These are phyloP conservation scores for Rhinopomastus cyanomelas DNA, from an alignment of 2,113 vertebrate species.

Conservation along the genomic window DNA sequence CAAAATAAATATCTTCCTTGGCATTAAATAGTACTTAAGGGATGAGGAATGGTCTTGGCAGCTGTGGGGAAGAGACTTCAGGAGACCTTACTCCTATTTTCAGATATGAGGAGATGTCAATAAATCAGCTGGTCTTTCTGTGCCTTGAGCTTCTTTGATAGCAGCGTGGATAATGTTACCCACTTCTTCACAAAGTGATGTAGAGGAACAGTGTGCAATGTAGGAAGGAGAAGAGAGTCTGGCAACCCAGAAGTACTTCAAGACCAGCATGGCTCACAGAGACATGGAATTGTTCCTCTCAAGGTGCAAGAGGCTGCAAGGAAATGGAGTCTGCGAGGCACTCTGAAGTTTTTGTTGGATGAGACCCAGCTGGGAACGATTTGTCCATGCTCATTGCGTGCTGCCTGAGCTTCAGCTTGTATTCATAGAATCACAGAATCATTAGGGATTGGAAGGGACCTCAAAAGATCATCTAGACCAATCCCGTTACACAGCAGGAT, in stretches of 20 bases:
- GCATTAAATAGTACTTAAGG: neutral
- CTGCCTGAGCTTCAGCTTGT: neutral
- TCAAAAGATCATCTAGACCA: too few species aligned
- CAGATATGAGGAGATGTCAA: neutral
- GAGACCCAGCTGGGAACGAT: neutral
- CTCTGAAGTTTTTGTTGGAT: neutral
- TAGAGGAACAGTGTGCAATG: too few species aligned
- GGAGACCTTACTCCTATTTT: neutral
- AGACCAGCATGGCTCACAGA: neutral
- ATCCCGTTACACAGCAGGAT: too few species aligned
- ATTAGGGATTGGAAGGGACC: too few species aligned
- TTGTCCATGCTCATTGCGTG: neutral
- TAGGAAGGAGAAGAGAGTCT: neutral
- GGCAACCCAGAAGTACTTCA: neutral
- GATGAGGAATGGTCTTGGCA: neutral
- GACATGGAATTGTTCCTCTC: neutral
- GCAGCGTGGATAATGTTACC: neutral
- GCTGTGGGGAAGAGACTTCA: neutral
- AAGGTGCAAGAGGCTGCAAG: accelerated
- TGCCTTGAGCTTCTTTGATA: neutral
- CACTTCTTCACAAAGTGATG: neutral
- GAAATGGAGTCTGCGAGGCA: accelerated
- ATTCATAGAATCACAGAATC: too few species aligned
- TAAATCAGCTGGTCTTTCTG: neutral
- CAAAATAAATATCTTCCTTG: neutral